phyloP scores from a whole-genome alignment of 2,113 vertebrate species.

The Misgurnus mizolepis region DNA sequence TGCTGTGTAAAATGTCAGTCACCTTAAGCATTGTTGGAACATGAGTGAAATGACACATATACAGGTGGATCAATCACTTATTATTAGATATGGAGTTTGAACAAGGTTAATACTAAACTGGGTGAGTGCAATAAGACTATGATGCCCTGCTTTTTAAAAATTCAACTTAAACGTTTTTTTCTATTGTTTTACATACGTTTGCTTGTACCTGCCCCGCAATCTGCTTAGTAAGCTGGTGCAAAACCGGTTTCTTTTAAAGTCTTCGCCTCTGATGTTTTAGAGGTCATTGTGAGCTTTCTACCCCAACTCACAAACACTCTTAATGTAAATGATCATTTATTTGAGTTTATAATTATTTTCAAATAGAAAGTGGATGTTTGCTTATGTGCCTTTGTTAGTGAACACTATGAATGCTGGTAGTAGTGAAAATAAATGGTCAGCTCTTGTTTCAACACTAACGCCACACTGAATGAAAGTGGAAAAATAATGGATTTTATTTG shows the following conservation, averaged over 20 bases:
- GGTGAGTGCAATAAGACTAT: neutral
- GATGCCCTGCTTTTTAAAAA: too few relatives aligned
- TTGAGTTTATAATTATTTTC: neutral
- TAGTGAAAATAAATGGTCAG: neutral
- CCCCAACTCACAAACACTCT: neutral
- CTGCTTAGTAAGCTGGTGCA: constrained; percentile 22
- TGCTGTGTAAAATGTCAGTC: constrained; percentile 38
- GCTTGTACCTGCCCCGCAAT: neutral
- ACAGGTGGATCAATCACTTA: neutral
- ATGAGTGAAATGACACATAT: neutral
- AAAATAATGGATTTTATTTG: neutral
- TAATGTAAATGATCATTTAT: neutral
- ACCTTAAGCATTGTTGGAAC: constrained; percentile 8
- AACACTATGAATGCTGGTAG: constrained; percentile 3
- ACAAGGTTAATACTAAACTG: neutral
- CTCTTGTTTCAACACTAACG: neutral
- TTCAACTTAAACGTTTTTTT: neutral
- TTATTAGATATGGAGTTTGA: neutral
- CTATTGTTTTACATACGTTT: constrained; percentile 4
- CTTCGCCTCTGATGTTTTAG: constrained; percentile 8
- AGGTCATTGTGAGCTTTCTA: constrained; percentile 16
- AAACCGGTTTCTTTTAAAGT: constrained; percentile 25
- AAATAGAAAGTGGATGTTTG: neutral
- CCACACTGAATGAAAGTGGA: neutral
- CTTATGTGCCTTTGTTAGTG: constrained; percentile 24